Percentiles rank a stretch among this genome's conserved stretches.
phyloP scores from a whole-genome alignment of 2,888 invertebrate genomes.

The Stenodema calcarata region DNA sequence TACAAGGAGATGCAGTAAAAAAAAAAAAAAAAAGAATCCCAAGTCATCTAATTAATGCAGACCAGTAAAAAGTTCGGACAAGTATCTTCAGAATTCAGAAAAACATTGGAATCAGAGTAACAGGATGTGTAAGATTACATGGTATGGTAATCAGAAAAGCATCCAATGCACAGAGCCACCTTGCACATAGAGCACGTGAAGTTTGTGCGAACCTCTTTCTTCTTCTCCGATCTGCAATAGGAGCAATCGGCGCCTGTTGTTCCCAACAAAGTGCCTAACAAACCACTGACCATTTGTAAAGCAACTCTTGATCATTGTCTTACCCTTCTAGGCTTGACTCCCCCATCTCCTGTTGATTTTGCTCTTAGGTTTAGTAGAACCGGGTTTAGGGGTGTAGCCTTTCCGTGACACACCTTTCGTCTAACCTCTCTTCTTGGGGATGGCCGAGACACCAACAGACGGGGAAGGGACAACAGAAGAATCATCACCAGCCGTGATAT shows the following conservation, averaged over 20 bases:
- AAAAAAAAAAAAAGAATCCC: no score
- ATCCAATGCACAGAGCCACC: background rate
- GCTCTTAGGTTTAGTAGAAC: constrained; percentile 52
- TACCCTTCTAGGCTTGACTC: constrained; percentile 58
- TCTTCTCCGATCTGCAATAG: background rate
- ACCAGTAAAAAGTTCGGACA: no score
- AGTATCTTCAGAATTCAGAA: no score
- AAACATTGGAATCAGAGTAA: no score
- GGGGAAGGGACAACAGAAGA: background rate
- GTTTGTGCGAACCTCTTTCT: background rate
- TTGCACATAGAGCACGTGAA: background rate
- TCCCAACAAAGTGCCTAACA: no score
- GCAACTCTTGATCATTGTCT: background rate
- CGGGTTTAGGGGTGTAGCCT: constrained; percentile 59
- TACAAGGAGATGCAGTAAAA: no score
- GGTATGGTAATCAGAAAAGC: background rate
- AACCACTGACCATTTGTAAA: no score
- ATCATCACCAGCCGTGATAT: constrained; percentile 12
- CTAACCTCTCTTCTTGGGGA: constrained; percentile 62
- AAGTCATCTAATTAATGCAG: no score
- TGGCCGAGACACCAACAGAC: background rate
- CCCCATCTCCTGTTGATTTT: constrained; percentile 60
- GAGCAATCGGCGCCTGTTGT: background rate
- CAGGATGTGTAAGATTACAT: no score
- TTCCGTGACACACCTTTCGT: constrained; percentile 63